A percentile compares a stretch with the other conserved stretches of the same genome.
Evolutionary conservation across 2,888 invertebrate genomes (phyloP).

Genomic region (Nemotelus nigrinus): DNA sequence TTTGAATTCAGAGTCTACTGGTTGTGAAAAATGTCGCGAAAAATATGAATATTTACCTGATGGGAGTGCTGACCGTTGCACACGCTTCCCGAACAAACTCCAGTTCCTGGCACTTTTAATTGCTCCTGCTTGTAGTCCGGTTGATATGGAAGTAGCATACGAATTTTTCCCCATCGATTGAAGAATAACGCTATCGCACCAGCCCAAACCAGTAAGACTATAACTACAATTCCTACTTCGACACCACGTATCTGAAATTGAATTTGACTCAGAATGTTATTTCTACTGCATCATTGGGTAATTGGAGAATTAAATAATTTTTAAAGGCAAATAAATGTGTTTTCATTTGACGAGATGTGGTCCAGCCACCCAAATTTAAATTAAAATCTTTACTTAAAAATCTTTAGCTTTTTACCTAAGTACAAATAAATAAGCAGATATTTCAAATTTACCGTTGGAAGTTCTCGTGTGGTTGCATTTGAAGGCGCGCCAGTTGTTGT

Average conservation of each 20-base stretch:
- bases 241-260: slow-evolving; percentile 81
- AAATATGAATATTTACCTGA: slow-evolving; percentile 60
- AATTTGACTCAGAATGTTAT: neutral
- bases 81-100: slow-evolving; percentile 73
- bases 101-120: slow-evolving; percentile 80
- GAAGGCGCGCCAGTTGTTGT: slow-evolving; percentile 42
- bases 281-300: too few relatives aligned
- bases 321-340: too few relatives aligned
- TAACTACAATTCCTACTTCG: slow-evolving; percentile 87
- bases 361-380: too few relatives aligned
- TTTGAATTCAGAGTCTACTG: too few relatives aligned
- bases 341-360: too few relatives aligned
- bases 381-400: too few relatives aligned
- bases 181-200: slow-evolving; percentile 88
- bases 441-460: slow-evolving; percentile 60
- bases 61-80: slow-evolving; percentile 70
- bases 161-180: slow-evolving; percentile 89
- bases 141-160: slow-evolving; percentile 91
- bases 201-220: slow-evolving; percentile 85
- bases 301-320: too few relatives aligned
- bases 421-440: too few relatives aligned
- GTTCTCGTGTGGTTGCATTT: slow-evolving; percentile 61
- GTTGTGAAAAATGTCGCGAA: neutral
- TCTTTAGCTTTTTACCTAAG: too few relatives aligned
- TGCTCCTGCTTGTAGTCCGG: slow-evolving; percentile 91